Base-by-base conservation (phyloP, 2,113 vertebrate genomes). In the Perccottus glenii region DNA sequence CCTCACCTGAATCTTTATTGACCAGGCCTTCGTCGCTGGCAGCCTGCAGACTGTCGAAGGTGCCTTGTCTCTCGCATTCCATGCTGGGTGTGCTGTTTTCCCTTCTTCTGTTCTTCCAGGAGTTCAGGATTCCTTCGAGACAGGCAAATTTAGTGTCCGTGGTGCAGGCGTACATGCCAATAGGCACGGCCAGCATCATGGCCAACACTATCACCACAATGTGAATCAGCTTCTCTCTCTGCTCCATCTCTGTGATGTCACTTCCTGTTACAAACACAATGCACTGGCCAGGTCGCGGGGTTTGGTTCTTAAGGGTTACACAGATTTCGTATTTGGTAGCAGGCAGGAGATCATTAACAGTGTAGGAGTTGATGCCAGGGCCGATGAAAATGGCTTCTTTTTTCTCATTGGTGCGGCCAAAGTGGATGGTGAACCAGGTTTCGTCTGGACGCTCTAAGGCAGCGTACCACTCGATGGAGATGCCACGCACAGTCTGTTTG, bases 271-370 rank as follows among this genome's bases (percentile, higher is more conserved):
- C 92, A 0, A 98, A 98, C 52, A 95, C 84, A 0, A 96, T 85
- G 9, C 96, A 97, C 76, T 93, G 95, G 46, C 94, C 93, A 0
- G 85, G 86, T 35, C 70, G 88, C 0, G 94, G 93, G 0, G 74
- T 32, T 75, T 93, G 94, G 78, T 89, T 93, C 66, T 90, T 93
- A 5, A 95, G 75, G 0, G 94, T 92, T 38, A 98, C 90, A 0
- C 96, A 97, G 38, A 94, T 94, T 71, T 96, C 93, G 0, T 98
- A 98, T 71, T 97, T 95, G 9, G 94, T 96, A 11, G 93, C 91
- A 0, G 95, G 95, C 55, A 94, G 86, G 78, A 99, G 87, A 61
- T 94, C 91, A 0, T 91, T 91, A 44, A 98, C 85, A 0, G 93
- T 88, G 58, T 96, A 98, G 1, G 92, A 92, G 71, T 93, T 92